Evolutionary conservation across 2,113 vertebrate species (phyloP).

Genomic region (Pterocles gutturalis): DNA sequence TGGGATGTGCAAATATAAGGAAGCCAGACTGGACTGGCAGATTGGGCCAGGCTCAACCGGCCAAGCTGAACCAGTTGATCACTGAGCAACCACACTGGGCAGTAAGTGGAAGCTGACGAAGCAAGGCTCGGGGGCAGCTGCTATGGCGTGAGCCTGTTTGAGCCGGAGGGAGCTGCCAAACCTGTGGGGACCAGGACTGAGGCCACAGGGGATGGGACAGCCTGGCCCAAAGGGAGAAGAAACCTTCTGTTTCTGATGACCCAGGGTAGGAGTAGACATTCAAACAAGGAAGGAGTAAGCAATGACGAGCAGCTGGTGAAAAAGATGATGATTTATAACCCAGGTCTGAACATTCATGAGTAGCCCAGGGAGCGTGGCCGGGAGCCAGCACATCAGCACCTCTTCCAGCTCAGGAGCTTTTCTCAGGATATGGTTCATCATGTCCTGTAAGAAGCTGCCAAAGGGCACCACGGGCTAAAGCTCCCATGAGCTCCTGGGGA

Average conservation of each 20-base stretch:
- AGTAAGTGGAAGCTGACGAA: not conserved
- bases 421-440: not conserved
- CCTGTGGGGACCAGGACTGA: fast-evolving
- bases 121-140: fast-evolving
- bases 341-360: not conserved
- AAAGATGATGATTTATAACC: not conserved
- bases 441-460: not conserved
- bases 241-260: not conserved
- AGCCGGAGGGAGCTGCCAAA: not conserved
- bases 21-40: not conserved
- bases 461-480: not conserved
- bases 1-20: not conserved
- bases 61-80: not conserved
- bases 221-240: not conserved
- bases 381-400: fast-evolving
- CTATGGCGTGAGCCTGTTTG: not conserved
- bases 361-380: not conserved
- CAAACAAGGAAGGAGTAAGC: not conserved
- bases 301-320: not conserved
- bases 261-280: not conserved
- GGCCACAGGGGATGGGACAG: not conserved
- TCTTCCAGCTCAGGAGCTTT: not conserved
- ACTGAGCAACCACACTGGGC: fast-evolving
- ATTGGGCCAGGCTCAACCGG: not conserved
- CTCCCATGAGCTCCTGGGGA: not conserved